These are phyloP conservation scores for Drosophila parvula DNA, from an alignment of 1,140 invertebrate genomes.

Conservation along the genomic window DNA sequence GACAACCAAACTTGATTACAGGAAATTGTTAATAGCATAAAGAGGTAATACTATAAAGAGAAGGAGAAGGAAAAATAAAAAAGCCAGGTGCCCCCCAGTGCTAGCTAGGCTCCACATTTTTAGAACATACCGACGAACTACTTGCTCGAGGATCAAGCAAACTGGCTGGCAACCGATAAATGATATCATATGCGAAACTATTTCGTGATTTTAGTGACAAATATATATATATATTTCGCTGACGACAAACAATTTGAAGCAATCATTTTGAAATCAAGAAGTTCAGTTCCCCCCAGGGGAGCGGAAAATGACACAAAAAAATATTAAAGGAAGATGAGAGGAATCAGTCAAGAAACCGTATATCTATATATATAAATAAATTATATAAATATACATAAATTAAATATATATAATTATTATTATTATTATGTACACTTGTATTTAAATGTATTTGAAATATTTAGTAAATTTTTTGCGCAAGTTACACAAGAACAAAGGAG, in stretches of 20 bases:
- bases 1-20: conserved; percentile 80
- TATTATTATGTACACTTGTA: conserved; percentile 74
- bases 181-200: conserved; percentile 75
- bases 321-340: conserved; percentile 8
- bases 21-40: conserved; percentile 77
- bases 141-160: conserved; percentile 21
- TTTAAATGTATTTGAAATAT: conserved; percentile 83
- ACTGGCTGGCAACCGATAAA: conserved; percentile 43
- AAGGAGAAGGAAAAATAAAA: conserved; percentile 11
- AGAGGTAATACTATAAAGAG: conserved; percentile 50
- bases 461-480: conserved; percentile 83
- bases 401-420: conserved; percentile 75
- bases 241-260: conserved; percentile 83
- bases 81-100: too few relatives aligned
- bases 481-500: conserved; percentile 53
- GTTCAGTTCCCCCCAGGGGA: conserved; percentile 35
- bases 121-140: background rate
- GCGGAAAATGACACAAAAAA: conserved; percentile 21
- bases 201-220: conserved; percentile 84
- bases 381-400: conserved; percentile 78
- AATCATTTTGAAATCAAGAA: conserved; percentile 82
- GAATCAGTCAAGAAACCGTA: conserved; percentile 51
- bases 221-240: conserved; percentile 83
- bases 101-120: too few relatives aligned
- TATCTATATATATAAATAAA: conserved; percentile 79